These are phyloP conservation scores for Daboia siamensis DNA, from an alignment of 2,113 vertebrate species.

Conservation along the genomic window DNA sequence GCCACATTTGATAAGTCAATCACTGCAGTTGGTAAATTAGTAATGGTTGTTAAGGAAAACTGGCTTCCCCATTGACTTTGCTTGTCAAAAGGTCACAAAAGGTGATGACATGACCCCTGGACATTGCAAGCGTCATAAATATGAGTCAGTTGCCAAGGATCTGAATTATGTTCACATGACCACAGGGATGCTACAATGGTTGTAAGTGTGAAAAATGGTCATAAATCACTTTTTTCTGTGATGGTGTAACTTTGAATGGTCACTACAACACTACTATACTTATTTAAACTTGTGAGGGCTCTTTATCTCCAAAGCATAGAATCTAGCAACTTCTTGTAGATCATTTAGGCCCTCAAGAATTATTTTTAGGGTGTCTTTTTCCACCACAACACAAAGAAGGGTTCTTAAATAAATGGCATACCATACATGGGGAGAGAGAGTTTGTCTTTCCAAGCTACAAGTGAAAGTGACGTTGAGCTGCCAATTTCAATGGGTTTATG, in stretches of 20 bases:
- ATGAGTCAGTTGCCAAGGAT: neutral
- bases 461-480: neutral
- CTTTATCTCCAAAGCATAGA: neutral
- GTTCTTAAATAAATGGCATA: neutral
- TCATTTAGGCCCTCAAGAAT: neutral
- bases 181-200: neutral
- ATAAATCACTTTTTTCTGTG: neutral
- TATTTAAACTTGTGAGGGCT: neutral
- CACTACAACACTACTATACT: neutral
- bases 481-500: neutral
- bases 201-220: neutral
- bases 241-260: neutral
- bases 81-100: neutral
- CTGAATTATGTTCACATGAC: neutral
- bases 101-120: neutral
- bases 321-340: neutral
- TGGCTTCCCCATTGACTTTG: neutral
- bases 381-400: neutral
- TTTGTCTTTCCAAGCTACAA: neutral
- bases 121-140: neutral
- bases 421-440: neutral
- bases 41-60: neutral
- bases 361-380: neutral
- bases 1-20: neutral
- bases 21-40: neutral